A percentile compares a stretch with the other conserved stretches of the same genome.
Evolutionary conservation across 2,797 vertebrate genomes (phyloP).

Genomic region (Phalanger gymnotis): DNA sequence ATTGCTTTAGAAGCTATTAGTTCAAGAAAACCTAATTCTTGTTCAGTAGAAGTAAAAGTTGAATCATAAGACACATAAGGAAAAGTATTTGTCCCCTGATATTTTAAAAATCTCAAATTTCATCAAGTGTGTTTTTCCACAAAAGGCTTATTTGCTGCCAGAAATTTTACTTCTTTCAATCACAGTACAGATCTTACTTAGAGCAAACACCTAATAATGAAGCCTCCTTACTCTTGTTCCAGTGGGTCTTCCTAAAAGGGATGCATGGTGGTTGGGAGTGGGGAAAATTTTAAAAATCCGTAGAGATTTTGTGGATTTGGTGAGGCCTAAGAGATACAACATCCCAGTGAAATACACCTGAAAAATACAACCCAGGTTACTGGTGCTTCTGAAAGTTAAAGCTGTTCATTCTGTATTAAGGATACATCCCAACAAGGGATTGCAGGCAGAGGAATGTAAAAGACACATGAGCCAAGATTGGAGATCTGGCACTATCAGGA

Average conservation of each 20-base stretch:
- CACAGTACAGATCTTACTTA: not conserved
- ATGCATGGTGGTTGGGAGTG: not conserved
- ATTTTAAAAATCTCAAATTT: not conserved
- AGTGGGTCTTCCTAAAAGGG: not conserved
- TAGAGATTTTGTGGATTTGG: not conserved
- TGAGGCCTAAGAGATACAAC: not conserved
- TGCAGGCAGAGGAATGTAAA: not conserved
- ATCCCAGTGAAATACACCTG: not conserved
- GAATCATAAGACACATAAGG: not conserved
- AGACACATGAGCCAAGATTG: not conserved
- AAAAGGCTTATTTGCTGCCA: not conserved
- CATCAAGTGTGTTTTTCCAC: not conserved
- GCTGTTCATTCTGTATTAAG: not conserved
- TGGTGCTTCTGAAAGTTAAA: not conserved
- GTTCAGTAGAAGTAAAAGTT: not conserved
- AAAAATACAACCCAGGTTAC: not conserved
- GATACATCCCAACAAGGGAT: not conserved
- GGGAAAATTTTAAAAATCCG: not conserved
- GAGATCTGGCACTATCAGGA: not conserved
- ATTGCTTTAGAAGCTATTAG: conserved; percentile 28
- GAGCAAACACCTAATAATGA: not conserved
- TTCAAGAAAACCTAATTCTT: conserved; percentile 4
- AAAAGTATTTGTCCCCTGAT: not conserved
- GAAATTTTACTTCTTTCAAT: conserved; percentile 3
- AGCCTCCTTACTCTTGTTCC: not conserved